Evolutionary conservation across 2,797 vertebrate species (phyloP).

Genomic region (Dallia pectoralis): DNA sequence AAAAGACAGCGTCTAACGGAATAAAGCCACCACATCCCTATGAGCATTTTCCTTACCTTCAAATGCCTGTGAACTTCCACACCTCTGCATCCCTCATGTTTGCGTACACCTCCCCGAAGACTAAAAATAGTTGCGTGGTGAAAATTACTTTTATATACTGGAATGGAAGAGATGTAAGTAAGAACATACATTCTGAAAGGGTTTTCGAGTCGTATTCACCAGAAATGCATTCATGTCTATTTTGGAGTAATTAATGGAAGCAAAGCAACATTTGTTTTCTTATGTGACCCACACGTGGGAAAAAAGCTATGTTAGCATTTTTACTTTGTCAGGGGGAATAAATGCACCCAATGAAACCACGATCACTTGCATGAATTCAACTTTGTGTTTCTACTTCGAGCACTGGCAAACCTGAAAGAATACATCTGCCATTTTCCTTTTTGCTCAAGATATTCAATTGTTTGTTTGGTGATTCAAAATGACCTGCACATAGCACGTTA

Average conservation of each 20-base stretch:
- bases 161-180: neutral
- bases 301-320: conserved; percentile 41
- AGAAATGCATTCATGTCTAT: conserved; percentile 37
- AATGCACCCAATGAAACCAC: conserved; percentile 38
- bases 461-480: neutral
- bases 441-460: conserved; percentile 3
- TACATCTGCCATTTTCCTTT: neutral
- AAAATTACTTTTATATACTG: neutral
- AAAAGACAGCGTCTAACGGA: neutral
- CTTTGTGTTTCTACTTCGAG: conserved; percentile 28
- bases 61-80: neutral
- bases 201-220: conserved; percentile 11
- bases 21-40: neutral
- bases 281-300: conserved; percentile 39
- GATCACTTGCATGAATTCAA: conserved; percentile 25
- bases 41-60: neutral
- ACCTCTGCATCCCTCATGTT: neutral
- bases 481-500: conserved; percentile 2
- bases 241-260: conserved; percentile 58
- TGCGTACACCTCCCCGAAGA: neutral
- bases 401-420: conserved; percentile 5
- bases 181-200: neutral
- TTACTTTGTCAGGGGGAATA: conserved; percentile 19
- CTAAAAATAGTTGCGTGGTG: neutral
- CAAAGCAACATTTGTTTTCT: conserved; percentile 51